Evolutionary conservation across 2,888 invertebrate species (phyloP).

Genomic region (Dasypolia templi): DNA sequence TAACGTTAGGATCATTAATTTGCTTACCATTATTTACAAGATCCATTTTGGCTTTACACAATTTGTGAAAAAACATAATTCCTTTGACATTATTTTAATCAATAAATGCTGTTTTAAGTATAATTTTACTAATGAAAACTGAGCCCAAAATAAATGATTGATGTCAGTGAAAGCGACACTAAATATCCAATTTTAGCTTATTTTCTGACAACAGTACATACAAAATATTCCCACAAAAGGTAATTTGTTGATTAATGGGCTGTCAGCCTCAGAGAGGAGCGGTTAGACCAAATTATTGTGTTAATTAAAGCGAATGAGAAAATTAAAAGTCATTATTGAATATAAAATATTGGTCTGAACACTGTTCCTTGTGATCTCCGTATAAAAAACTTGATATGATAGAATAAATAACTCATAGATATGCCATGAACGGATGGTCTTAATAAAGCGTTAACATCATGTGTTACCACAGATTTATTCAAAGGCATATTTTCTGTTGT

Average conservation of each 20-base stretch:
- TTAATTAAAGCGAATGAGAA: constrained; percentile 54
- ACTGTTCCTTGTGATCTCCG: constrained; percentile 26
- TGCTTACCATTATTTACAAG: neutral
- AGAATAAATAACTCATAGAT: neutral
- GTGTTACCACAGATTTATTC: neutral
- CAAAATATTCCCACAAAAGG: constrained; percentile 38
- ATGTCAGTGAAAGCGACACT: constrained; percentile 20
- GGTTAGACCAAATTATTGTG: constrained; percentile 57
- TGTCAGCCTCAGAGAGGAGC: constrained; percentile 51
- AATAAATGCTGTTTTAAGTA: constrained; percentile 11
- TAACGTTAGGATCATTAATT: neutral
- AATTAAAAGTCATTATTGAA: constrained; percentile 28
- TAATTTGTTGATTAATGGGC: constrained; percentile 64
- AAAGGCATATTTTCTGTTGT: constrained; percentile 2
- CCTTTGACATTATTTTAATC: neutral
- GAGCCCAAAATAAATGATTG: constrained; percentile 33
- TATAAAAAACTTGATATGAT: neutral
- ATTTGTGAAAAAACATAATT: neutral
- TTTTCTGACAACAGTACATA: constrained; percentile 28
- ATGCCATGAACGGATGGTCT: neutral
- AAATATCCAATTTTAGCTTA: constrained; percentile 42
- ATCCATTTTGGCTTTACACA: neutral
- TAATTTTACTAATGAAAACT: constrained; percentile 11
- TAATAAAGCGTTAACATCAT: neutral
- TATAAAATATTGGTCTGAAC: constrained; percentile 15